A percentile compares a stretch with the other conserved stretches of the same genome.
These are phyloP conservation scores for Protonibea diacanthus DNA, from an alignment of 2,797 vertebrate species.

Conservation along the genomic window DNA sequence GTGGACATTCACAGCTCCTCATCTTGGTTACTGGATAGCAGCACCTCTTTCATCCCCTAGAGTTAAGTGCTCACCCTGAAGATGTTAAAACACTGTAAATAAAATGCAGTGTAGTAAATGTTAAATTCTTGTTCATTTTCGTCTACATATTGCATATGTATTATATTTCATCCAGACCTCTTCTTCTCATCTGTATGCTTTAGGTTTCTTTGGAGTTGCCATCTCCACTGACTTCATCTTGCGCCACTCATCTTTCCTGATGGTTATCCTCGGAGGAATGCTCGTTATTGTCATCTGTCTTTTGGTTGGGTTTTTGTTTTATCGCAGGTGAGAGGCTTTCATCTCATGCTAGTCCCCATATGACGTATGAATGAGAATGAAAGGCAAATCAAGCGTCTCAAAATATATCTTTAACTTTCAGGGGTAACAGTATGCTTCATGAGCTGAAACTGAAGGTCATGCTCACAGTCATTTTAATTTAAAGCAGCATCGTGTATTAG, in stretches of 20 bases:
- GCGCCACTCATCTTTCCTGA: constrained; percentile 87
- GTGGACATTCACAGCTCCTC: constrained; percentile 91
- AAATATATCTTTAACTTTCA: background rate
- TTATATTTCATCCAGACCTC: background rate
- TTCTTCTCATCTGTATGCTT: constrained; percentile 23
- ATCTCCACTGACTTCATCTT: constrained; percentile 85
- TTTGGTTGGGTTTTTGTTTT: constrained; percentile 82
- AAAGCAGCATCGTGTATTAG: too few species aligned
- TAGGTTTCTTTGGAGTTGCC: constrained; percentile 73
- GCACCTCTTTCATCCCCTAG: constrained; percentile 86
- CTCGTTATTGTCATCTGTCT: constrained; percentile 85
- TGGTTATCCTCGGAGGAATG: constrained; percentile 87
- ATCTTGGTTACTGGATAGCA: constrained; percentile 93
- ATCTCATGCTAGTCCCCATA: background rate
- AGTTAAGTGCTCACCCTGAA: constrained; percentile 75
- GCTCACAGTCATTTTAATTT: too few species aligned
- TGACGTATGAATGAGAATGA: too few species aligned
- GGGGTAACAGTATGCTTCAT: background rate
- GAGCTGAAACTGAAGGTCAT: background rate
- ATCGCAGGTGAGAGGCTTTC: constrained; percentile 70
- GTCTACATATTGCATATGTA: background rate
- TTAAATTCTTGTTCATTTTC: background rate
- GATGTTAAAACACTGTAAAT: background rate
- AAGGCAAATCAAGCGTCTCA: too few species aligned
- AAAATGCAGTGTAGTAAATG: background rate